Percentiles rank a stretch among this genome's conserved stretches.
Conservation (phyloP, 2,113 vertebrate genomes). For the Dendrocopos noguchii region DNA sequence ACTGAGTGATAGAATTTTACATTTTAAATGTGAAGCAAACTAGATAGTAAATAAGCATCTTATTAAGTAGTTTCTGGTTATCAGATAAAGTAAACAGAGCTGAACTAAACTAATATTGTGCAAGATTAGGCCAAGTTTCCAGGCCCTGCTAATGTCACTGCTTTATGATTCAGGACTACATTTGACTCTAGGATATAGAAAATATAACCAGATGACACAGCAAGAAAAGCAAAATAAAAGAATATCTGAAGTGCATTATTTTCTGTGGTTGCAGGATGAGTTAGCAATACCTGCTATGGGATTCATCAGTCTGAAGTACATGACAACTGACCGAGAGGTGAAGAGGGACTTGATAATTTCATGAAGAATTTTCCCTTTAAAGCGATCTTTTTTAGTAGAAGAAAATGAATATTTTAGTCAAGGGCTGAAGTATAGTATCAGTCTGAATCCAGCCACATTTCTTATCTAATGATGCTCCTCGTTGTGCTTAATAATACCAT, state of each 20-base stretch:
- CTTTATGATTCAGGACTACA: constrained; percentile 7
- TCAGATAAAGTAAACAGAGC: constrained; percentile 66
- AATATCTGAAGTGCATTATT: not conserved
- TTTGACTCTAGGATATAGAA: constrained; percentile 19
- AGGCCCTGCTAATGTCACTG: not conserved
- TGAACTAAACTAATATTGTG: constrained; percentile 38
- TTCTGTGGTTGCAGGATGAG: not conserved
- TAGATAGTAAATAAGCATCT: constrained; percentile 60
- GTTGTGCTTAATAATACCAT: not conserved
- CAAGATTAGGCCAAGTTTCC: constrained; percentile 56
- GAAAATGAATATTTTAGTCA: not conserved
- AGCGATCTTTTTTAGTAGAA: not conserved
- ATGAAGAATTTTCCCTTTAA: not conserved
- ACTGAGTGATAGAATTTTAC: constrained; percentile 64
- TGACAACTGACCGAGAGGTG: not conserved
- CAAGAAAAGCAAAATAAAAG: constrained; percentile 15
- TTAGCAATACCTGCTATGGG: not conserved
- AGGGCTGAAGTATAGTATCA: not conserved
- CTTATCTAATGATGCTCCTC: not conserved
- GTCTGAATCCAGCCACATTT: not conserved
- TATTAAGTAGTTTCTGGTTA: constrained; percentile 62
- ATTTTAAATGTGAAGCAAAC: constrained; percentile 56
- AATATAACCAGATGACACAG: constrained; percentile 17
- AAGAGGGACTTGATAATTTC: not conserved
- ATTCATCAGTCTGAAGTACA: not conserved